Evolutionary conservation across 2,888 invertebrate species (phyloP).

Genomic region (Volucella bombylans): DNA sequence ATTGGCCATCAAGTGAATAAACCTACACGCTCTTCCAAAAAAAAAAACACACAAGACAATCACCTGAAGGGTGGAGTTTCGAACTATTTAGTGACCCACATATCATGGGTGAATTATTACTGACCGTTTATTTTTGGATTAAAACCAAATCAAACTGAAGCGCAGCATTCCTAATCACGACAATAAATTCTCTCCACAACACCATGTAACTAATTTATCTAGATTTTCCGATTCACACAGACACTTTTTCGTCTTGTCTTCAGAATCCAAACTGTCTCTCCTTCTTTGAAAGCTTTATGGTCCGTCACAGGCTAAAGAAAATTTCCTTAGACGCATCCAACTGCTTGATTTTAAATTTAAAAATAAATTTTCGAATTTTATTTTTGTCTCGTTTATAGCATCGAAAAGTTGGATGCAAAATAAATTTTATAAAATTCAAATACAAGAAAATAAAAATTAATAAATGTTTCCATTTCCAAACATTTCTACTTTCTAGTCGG

Average conservation of each 20-base stretch:
- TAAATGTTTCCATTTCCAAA: not conserved
- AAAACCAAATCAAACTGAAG: conserved; percentile 10
- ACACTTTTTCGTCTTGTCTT: too few species aligned
- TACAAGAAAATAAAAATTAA: not conserved
- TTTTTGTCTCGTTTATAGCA: too few species aligned
- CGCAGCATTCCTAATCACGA: not conserved
- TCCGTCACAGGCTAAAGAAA: too few species aligned
- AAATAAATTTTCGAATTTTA: too few species aligned
- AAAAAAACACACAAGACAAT: not conserved
- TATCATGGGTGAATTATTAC: conserved; percentile 9
- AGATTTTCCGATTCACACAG: not conserved
- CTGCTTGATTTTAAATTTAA: too few species aligned
- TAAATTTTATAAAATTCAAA: not conserved
- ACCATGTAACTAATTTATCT: conserved; percentile 2
- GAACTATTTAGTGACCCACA: conserved; percentile 13
- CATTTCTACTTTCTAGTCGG: not conserved
- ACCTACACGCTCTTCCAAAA: not conserved
- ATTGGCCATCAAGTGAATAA: too few species aligned
- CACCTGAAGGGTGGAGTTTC: conserved; percentile 12
- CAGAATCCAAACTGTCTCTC: too few species aligned
- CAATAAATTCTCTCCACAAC: conserved; percentile 12
- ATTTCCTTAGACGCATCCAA: too few species aligned
- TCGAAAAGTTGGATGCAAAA: not conserved
- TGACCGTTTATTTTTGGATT: conserved; percentile 10
- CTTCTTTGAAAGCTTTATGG: too few species aligned